Evolutionary conservation across 2,113 vertebrate genomes (phyloP), one percentile per base, ranked within the genome.

Genomic region (Sialia sialis): DNA sequence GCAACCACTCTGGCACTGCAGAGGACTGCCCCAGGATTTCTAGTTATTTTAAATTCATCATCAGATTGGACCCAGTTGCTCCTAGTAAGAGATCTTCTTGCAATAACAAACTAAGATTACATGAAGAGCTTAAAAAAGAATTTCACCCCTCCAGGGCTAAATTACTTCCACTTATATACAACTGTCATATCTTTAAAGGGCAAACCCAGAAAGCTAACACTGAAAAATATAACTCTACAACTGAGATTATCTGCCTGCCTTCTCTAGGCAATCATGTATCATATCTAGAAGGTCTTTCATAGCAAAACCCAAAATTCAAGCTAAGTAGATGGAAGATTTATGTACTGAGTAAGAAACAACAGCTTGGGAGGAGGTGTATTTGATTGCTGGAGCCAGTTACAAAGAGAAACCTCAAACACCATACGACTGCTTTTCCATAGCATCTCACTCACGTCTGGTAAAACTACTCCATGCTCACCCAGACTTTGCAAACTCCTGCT

Each of bases 101-200:
- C 94, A 97, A 82, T 94, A 97, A 95, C 94, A 85, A 97, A 82
- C 92, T 90, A 93, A 95, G 94, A 95, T 94, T 96, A 94, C 82
- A 94, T 72, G 83, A 96, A 93, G 66, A 90, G 86, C 96, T 97
- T 96, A 94, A 97, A 97, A 97, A 97, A 97, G 94, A 97, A 95
- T 96, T 95, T 82, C 86, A 79, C 64, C 88, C 91, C 94, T 93
- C 43, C 44, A 77, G 95, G 96, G 90, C 81, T 88, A 60, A 88
- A 97, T 97, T 97, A 97, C 90, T 97, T 97, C 96, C 96, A 97
- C 90, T 96, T 96, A 66, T 52, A 78, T 90, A 96, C 96, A 96
- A 92, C 95, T 97, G 96, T 96, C 95, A 90, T 94, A 68, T 94
- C 82, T 96, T 93, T 91, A 91, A 95, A 97, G 95, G 90, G 90